Base-by-base conservation (phyloP, 2,113 vertebrate genomes). In the Gymnarchus niloticus region DNA sequence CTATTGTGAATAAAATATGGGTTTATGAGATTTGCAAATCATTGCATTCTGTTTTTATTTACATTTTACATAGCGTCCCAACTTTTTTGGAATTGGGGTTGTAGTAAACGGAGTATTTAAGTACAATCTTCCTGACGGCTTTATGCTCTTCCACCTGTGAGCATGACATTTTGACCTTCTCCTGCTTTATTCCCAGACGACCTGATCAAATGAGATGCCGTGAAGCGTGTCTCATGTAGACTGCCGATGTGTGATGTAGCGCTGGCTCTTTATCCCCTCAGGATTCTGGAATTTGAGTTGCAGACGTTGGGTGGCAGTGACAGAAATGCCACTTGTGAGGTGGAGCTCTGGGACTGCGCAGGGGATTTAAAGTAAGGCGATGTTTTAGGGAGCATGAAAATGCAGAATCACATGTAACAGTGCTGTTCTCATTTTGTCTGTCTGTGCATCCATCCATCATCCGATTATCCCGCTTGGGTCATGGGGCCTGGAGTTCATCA, bases 261-360 rank as follows among this genome's bases (percentile, higher is more conserved):
- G n/a, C 23, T 49, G 48, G 19, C 46, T 48, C 17, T 78, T 78
- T 23, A 48, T 90, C 0, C 73, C 85, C 88, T 19, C 89, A 99
- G 98, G 93, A 98, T 99, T 89, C 91, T 99, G 90, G 98, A 99
- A 88, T 99, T 97, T 85, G 97, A 99, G 90, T 96, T 93, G 10
- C 95, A 96, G 0, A 91, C 91, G 83, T 85, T 95, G 37, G 92
- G 80, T 0, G 91, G 92, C 49, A 91, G 87, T 85, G 93, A 83
- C 89, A 96, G 94, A 90, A 93, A 92, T 86, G 81, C 91, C 0
- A 90, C 85, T 0, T 97, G 96, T 86, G 96, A 97, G 2, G 95
- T 98, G 65, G 97, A 99, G 91, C 91, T 99, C 3, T 99, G 98
- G 98, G 98, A 99, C 83, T 99, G 98, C 91, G 95, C 97, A 0